A percentile compares a stretch with the other conserved stretches of the same genome.
These are phyloP conservation scores for Drosophila neutralis DNA, from an alignment of 2,888 invertebrate species.

Conservation along the genomic window DNA sequence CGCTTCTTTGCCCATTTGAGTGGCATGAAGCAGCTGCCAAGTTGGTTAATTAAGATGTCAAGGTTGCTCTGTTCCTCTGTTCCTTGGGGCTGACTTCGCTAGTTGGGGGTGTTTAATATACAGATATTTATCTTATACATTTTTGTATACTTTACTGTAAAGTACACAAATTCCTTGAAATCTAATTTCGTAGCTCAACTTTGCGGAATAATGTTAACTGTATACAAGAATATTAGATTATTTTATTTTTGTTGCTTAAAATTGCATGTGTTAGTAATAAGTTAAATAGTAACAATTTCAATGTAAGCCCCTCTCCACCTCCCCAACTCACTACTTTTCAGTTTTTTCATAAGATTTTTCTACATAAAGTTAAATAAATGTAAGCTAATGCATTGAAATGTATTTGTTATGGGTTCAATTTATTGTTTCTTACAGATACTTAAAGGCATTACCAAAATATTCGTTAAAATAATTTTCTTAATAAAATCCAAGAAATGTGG, in stretches of 20 bases:
- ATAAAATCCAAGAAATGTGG: background rate
- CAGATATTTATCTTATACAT: background rate
- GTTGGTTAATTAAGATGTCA: constrained; percentile 77
- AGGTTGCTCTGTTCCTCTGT: constrained; percentile 65
- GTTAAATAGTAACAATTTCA: background rate
- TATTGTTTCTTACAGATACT: background rate
- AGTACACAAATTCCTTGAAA: background rate
- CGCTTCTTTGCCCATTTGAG: constrained; percentile 67
- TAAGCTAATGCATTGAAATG: background rate
- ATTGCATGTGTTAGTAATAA: background rate
- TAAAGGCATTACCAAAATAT: background rate
- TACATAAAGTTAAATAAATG: background rate
- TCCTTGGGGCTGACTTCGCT: constrained; percentile 29
- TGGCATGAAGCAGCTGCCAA: constrained; percentile 65
- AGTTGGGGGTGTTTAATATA: background rate
- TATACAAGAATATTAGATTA: background rate
- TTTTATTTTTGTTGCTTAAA: background rate
- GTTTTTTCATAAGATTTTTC: background rate
- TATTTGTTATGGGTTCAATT: background rate
- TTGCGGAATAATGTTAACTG: background rate
- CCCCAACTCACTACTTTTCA: too few relatives aligned
- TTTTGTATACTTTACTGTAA: background rate
- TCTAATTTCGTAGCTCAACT: background rate
- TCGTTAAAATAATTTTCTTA: background rate
- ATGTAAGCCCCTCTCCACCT: too few relatives aligned